phyloP scores from a whole-genome alignment of 2,797 vertebrate species.

The Selene dorsalis region DNA sequence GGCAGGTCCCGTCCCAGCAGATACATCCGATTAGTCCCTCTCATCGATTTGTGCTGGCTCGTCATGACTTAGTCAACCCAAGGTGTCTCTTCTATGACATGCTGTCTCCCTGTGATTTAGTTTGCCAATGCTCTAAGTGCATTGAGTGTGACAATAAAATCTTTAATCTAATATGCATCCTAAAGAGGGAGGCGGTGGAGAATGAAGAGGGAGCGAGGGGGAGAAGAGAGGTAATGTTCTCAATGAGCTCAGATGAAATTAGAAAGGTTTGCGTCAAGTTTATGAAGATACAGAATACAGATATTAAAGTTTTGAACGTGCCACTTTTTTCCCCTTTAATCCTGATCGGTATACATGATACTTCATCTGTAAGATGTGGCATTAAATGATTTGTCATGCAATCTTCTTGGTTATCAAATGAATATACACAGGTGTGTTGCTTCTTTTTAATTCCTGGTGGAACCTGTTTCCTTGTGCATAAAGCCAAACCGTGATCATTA shows the following conservation, averaged over 20 bases:
- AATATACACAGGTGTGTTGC: not conserved
- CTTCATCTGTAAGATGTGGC: slow-evolving; percentile 22
- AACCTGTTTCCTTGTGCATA: slow-evolving; percentile 13
- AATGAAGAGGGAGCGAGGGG: slow-evolving; percentile 57
- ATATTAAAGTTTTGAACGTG: slow-evolving; percentile 9
- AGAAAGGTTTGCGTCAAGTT: slow-evolving; percentile 65
- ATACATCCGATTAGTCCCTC: slow-evolving; percentile 85
- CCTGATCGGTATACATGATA: slow-evolving; percentile 16
- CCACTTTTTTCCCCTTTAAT: slow-evolving; percentile 23
- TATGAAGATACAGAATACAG: slow-evolving; percentile 46
- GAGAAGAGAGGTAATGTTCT: slow-evolving; percentile 57
- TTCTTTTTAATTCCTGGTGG: slow-evolving; percentile 27
- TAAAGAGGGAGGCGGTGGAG: slow-evolving; percentile 69
- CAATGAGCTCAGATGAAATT: slow-evolving; percentile 68
- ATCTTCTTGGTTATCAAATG: slow-evolving; percentile 23
- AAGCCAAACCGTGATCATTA: slow-evolving; percentile 48
- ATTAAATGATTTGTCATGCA: slow-evolving; percentile 37
- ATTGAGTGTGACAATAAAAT: slow-evolving; percentile 84
- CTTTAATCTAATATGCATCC: slow-evolving; percentile 83
- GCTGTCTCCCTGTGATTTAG: slow-evolving; percentile 79
- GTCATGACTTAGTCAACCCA: slow-evolving; percentile 82
- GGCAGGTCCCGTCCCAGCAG: slow-evolving; percentile 77
- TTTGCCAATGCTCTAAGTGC: slow-evolving; percentile 82
- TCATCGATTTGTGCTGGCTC: slow-evolving; percentile 82
- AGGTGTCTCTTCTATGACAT: slow-evolving; percentile 83